Base-by-base conservation (phyloP, 2,797 vertebrate species). In the Platalea minor region DNA sequence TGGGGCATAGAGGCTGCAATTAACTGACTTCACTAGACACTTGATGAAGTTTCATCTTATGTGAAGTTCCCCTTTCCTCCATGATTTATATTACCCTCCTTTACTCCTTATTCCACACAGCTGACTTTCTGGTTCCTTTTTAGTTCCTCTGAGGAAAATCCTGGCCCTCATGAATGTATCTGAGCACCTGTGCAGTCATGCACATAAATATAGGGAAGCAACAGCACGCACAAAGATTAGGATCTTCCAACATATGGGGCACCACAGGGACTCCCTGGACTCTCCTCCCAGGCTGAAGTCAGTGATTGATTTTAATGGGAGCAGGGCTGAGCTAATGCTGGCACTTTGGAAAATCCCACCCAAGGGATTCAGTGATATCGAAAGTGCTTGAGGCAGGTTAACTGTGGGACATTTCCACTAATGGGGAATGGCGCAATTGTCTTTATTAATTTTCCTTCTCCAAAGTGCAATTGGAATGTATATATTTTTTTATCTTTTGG, bases 231-330 rank as follows among this genome's bases (percentile, higher is more conserved):
- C n/a, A 85, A 17, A 88, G 60, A 87, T 85, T 59, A 88, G 72
- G 78, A 81, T 93, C 46, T 95, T 89, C 60, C 63, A 41, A 13
- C 33, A 33, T 17, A 28, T 41, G 54, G 68, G 60, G 67, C 51
- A 88, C 93, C 70, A 46, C 35, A 70, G 83, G 78, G 84, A 79
- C 72, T 57, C 60, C 76, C 61, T 20, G 60, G 77, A 85, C 56
- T 87, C 68, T 79, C 16, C 68, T 93, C 74, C 65, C 70, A 73
- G 85, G 72, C 60, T 94, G 72, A 94, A 93, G 74, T 92, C 88
- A 89, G 72, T 92, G 91, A 92, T 80, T 92, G 94, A 93, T 95
- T 97, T 94, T 96, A 97, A 94, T 87, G 84, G 86, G 69, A 96
- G 65, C 61, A 56, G 60, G 81, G 50, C 84, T 91, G 81, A 95